These are phyloP conservation scores for Geophilus truncorum DNA, from an alignment of 2,888 invertebrate genomes.

Conservation along the genomic window DNA sequence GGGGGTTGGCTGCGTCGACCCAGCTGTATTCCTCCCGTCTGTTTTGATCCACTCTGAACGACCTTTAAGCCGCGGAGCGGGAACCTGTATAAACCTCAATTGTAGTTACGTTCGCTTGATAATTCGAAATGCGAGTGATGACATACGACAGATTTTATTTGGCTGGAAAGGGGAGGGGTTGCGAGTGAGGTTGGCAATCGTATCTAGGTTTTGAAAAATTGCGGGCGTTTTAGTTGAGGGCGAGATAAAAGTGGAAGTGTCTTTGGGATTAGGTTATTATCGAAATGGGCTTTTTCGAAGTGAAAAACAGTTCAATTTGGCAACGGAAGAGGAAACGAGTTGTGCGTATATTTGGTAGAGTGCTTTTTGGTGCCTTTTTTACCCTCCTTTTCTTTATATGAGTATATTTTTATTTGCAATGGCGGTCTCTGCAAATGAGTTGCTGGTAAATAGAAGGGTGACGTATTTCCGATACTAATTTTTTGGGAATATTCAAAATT, in stretches of 20 bases:
- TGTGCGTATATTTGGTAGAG: background rate
- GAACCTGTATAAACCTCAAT: background rate
- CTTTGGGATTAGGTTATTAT: background rate
- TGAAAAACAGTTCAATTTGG: background rate
- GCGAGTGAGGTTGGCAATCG: too few relatives aligned
- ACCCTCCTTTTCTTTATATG: too few relatives aligned
- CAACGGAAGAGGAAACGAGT: background rate
- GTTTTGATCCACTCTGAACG: constrained; percentile 23
- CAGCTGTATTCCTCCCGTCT: background rate
- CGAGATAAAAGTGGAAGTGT: background rate
- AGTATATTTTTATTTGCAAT: background rate
- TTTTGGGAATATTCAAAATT: too few relatives aligned
- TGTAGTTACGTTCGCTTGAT: background rate
- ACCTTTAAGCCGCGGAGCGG: background rate
- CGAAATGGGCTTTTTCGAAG: background rate
- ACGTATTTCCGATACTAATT: too few relatives aligned
- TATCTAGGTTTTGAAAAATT: background rate
- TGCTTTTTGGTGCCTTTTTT: background rate
- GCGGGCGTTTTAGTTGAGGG: background rate
- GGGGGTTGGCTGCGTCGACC: background rate
- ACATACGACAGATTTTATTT: too few relatives aligned
- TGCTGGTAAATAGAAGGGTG: background rate
- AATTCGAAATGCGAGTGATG: background rate
- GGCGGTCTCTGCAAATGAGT: background rate
- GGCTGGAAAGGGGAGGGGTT: too few relatives aligned